Evolutionary conservation across 2,888 invertebrate species (phyloP), one percentile per base, ranked within the genome.

Genomic region (Nycteola revayana): DNA sequence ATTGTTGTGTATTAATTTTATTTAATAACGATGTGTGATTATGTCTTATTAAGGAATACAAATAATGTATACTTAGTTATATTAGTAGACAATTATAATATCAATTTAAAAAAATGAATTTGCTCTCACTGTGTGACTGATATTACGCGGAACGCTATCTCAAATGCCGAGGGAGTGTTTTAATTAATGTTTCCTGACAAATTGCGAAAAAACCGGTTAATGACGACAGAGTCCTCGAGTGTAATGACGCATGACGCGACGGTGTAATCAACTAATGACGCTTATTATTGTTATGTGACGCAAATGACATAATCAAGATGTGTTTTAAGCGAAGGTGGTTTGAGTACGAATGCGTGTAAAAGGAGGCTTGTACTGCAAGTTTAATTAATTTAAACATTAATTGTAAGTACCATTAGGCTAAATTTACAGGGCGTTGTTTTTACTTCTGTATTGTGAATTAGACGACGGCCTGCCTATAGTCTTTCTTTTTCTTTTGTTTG

Each of bases 331-430:
- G 69, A 85, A 74, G 76, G 61, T 64, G 65, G 67, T 53, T 50
- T 60, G 64, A 85, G 85, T 84, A 75, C 60, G 66, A 70, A 79
- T 66, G 65, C 81, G 67, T 82, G 85, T 84, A 71, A 68, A n/a
- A 67, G 59, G 62, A 64, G 59, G 44, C 49, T 30, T 30, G 17
- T 25, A 25, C 36, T 31, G n/a, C 17, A 38, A 42, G 40, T 28
- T 24, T 25, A 26, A 29, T 53, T 47, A 41, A 48, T 44, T 42
- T 46, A 31, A 50, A 36, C 43, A 26, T 21, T 5, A 21, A 3
- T 14, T 14, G 2, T 14, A 14, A 14, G 14, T 14, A 5, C 14
- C 14, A 14, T 14, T 14, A 14, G 5, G 14, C 14, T 3, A 3
- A 14, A 14, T 14, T 14, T 14, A 14, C 14, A 5, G 14, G 14